Percentiles rank a stretch among this genome's conserved stretches.
These are phyloP conservation scores for Chloroceryle inda DNA, from an alignment of 2,797 vertebrate genomes.

Conservation along the genomic window DNA sequence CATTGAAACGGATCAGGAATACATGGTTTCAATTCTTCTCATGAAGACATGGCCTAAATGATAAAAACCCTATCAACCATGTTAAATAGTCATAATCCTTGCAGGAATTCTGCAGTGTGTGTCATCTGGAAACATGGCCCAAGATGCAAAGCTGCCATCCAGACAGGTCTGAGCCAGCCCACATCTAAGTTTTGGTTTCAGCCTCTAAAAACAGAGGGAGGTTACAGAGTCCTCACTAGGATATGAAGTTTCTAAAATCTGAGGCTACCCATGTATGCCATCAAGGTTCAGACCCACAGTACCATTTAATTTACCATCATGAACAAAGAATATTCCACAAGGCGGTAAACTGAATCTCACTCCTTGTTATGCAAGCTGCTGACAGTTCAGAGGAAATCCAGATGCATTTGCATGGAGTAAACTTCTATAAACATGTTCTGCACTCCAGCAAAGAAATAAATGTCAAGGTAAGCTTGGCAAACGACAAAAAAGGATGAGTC, in stretches of 20 bases:
- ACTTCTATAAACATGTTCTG: conserved; percentile 82
- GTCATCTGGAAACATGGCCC: neutral
- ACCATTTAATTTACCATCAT: neutral
- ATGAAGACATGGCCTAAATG: neutral
- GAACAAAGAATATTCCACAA: neutral
- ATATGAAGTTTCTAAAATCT: neutral
- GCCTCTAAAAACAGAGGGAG: neutral
- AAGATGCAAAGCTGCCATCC: neutral
- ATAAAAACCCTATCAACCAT: neutral
- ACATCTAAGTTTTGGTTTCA: neutral
- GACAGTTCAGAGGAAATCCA: conserved; percentile 84
- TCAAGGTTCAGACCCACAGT: neutral
- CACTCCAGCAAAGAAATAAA: conserved; percentile 82
- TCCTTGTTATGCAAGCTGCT: conserved; percentile 33
- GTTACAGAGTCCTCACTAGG: neutral
- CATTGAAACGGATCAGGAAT: neutral
- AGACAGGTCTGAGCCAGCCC: neutral
- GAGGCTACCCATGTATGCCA: neutral
- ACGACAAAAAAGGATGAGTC: conserved; percentile 78
- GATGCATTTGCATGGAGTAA: conserved; percentile 76
- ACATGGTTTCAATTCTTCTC: neutral
- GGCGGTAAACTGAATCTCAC: neutral
- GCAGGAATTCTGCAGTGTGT: neutral
- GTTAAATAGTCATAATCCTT: neutral
- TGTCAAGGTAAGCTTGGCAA: conserved; percentile 87